Evolutionary conservation across 2,888 invertebrate genomes (phyloP).

Genomic region (Polydrusus cervinus): DNA sequence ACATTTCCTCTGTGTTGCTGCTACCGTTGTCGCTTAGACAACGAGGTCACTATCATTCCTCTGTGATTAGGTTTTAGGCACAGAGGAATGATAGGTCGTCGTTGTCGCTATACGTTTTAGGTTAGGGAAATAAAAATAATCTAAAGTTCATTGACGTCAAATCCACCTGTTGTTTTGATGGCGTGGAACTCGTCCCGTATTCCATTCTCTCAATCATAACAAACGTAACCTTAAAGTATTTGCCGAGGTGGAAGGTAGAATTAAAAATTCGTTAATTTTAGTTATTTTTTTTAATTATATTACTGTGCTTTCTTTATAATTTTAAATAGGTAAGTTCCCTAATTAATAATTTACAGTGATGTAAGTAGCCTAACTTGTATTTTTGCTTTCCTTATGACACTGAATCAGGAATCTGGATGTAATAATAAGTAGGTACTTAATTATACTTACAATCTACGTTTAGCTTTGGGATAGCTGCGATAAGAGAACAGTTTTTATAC

Average conservation of each 20-base stretch:
- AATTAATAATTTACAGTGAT: not conserved
- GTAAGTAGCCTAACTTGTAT: not conserved
- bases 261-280: not conserved
- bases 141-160: constrained; percentile 14
- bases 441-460: too few relatives aligned
- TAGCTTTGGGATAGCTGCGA: too few relatives aligned
- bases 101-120: too few relatives aligned
- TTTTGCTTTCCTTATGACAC: constrained; percentile 9
- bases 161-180: constrained; percentile 28
- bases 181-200: constrained; percentile 4
- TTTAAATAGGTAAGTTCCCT: constrained; percentile 13
- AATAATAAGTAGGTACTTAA: too few relatives aligned
- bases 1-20: too few relatives aligned
- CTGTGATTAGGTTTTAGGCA: too few relatives aligned
- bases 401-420: not conserved
- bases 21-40: too few relatives aligned
- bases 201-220: too few relatives aligned
- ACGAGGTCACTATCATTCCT: too few relatives aligned
- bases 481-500: too few relatives aligned
- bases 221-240: constrained; percentile 25
- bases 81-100: too few relatives aligned
- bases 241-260: not conserved
- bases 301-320: not conserved
- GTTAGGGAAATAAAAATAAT: too few relatives aligned
- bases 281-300: not conserved